Percentiles rank a stretch among this genome's conserved stretches.
These are phyloP conservation scores for Tortrix viridana DNA, from an alignment of 2,888 invertebrate genomes.

Conservation along the genomic window DNA sequence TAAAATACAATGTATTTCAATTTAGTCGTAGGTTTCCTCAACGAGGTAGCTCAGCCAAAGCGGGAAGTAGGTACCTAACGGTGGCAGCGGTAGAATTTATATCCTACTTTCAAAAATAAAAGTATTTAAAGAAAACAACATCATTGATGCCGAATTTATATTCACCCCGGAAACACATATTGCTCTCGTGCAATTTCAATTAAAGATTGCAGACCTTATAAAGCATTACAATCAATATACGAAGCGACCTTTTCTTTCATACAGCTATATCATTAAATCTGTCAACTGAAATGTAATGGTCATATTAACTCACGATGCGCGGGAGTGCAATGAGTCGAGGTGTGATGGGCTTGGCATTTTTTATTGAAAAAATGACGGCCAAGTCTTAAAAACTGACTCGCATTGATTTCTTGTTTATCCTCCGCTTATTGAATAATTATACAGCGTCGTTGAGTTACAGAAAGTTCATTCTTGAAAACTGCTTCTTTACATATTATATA, in stretches of 20 bases:
- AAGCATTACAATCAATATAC: too few species aligned
- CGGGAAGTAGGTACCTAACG: too few species aligned
- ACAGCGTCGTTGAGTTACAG: not conserved
- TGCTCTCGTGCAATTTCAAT: too few species aligned
- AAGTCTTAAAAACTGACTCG: not conserved
- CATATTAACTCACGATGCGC: not conserved
- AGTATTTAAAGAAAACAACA: too few species aligned
- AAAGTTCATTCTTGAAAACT: not conserved
- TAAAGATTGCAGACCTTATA: too few species aligned
- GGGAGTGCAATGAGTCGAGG: not conserved
- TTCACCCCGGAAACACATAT: too few species aligned
- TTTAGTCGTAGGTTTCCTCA: too few species aligned
- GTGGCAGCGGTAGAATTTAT: too few species aligned
- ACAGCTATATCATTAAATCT: not conserved
- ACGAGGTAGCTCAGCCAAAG: too few species aligned
- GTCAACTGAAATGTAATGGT: constrained; percentile 1
- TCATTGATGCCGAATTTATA: too few species aligned
- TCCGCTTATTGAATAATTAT: not conserved
- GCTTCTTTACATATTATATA: not conserved
- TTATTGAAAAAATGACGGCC: not conserved
- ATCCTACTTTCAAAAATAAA: too few species aligned
- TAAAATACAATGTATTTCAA: too few species aligned
- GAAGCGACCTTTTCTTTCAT: not conserved
- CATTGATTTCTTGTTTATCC: constrained; percentile 1
- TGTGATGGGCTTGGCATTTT: constrained; percentile 1